phyloP scores from a whole-genome alignment of 2,113 vertebrate genomes.

The Helogale parvula region DNA sequence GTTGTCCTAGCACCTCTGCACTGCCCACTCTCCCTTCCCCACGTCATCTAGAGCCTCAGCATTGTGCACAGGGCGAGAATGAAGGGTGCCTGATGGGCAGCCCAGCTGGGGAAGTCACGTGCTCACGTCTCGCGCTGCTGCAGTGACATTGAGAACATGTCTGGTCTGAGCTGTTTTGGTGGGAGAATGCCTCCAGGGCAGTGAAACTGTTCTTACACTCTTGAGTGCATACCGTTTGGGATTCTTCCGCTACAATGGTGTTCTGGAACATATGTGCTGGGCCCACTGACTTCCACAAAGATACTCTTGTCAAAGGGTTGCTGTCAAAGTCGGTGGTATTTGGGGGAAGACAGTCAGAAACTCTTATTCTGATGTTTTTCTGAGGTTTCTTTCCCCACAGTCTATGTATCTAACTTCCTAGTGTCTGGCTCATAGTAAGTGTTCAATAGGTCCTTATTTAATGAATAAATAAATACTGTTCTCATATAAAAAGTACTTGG shows the following conservation, averaged over 20 bases:
- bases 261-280: neutral
- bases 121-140: too few relatives aligned
- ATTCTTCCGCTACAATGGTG: too few relatives aligned
- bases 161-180: neutral
- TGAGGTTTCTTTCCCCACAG: neutral
- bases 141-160: neutral
- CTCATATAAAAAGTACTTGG: neutral
- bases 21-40: neutral
- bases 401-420: neutral
- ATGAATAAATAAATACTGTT: neutral
- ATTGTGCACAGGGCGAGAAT: neutral
- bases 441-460: neutral
- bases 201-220: neutral
- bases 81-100: neutral
- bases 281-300: neutral
- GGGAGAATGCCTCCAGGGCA: neutral
- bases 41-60: neutral
- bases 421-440: neutral
- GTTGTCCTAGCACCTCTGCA: neutral
- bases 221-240: neutral
- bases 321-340: neutral
- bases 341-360: neutral
- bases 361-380: neutral
- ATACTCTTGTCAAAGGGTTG: neutral
- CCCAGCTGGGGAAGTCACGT: too few relatives aligned